Evolutionary conservation across 2,888 invertebrate species (phyloP), one percentile per base, ranked within the genome.

Genomic region (Stenodera caucasica): DNA sequence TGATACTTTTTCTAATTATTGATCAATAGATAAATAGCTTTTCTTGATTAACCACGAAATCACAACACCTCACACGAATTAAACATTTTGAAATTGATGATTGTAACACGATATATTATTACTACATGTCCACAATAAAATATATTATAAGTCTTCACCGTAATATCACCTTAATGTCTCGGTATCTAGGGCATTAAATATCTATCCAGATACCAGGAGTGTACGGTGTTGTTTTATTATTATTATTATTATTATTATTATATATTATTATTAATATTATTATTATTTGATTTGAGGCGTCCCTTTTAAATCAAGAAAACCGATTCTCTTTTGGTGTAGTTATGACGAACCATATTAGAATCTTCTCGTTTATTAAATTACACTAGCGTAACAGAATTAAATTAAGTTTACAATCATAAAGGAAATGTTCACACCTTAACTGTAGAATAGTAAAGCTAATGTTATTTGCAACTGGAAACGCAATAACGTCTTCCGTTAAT

Each of bases 151-250:
- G 8, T 55, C 53, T 60, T 60, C 50, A 55, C 57, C 63, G 62
- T 62, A 49, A 49, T 49, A 64, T 52, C 61, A 63, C 59, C 32
- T 33, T 60, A 60, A 64, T 57, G 58, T 58, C 49, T 65, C 63
- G 70, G 74, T 75, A 75, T 73, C 75, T 72, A 71, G 75, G 74
- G 72, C 75, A 69, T 68, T 69, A 67, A 66, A 64, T 67, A 64
- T 66, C 65, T 75, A 71, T 75, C 75, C 75, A 73, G 74, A 71
- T 75, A 74, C 75, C 72, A 66, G 61, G 60, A 53, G 61, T 58
- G 54, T 54, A 56, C 58, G 61, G 60, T 57, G 58, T 57, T 58
- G 35, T 49, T 60, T 14, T 23, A 23, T 29, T n/a, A n/a, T n/a
- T n/a, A n/a, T n/a, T n/a, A n/a, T n/a, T n/a, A n/a, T n/a, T n/a